Conservation (phyloP, 2,113 vertebrate species). For the Synchiropus splendidus region DNA sequence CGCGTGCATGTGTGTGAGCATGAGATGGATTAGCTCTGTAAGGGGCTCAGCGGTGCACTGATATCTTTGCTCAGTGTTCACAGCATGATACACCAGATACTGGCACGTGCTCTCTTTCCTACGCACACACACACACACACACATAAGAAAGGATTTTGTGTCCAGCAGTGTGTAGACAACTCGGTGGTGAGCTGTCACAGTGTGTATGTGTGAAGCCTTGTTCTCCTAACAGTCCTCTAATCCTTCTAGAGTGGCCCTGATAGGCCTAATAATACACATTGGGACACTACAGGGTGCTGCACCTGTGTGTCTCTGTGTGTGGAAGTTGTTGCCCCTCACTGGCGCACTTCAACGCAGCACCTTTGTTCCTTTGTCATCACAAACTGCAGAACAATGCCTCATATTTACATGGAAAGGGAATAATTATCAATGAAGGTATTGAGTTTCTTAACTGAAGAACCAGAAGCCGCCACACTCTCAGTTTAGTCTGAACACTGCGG, state of each 20-base stretch:
- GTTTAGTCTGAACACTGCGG: conserved; percentile 1
- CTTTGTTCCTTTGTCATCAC: too few species aligned
- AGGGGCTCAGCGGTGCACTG: conserved; percentile 54
- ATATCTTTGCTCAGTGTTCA: conserved; percentile 63
- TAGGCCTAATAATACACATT: conserved; percentile 64
- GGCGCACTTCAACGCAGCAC: too few species aligned
- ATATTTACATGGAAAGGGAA: too few species aligned
- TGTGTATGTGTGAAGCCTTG: conserved; percentile 28
- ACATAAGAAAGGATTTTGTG: conserved; percentile 44
- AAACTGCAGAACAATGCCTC: too few species aligned
- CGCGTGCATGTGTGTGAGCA: conserved; percentile 19
- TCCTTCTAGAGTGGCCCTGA: conserved; percentile 63
- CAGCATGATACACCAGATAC: conserved; percentile 54
- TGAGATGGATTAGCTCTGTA: conserved; percentile 56
- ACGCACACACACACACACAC: conserved; percentile 12
- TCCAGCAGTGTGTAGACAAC: conserved; percentile 50
- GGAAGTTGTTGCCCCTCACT: conserved; percentile 1
- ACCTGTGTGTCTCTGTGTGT: conserved; percentile 36
- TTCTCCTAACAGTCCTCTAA: conserved; percentile 60
- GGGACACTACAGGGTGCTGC: conserved; percentile 46
- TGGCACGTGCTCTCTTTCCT: conserved; percentile 34
- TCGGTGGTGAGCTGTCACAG: conserved; percentile 43
- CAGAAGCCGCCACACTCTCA: too few species aligned
- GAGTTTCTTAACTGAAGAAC: too few species aligned
- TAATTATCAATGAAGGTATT: too few species aligned